These are phyloP conservation scores for Rhopalosiphum maidis DNA, from an alignment of 1,140 invertebrate species.

Conservation along the genomic window DNA sequence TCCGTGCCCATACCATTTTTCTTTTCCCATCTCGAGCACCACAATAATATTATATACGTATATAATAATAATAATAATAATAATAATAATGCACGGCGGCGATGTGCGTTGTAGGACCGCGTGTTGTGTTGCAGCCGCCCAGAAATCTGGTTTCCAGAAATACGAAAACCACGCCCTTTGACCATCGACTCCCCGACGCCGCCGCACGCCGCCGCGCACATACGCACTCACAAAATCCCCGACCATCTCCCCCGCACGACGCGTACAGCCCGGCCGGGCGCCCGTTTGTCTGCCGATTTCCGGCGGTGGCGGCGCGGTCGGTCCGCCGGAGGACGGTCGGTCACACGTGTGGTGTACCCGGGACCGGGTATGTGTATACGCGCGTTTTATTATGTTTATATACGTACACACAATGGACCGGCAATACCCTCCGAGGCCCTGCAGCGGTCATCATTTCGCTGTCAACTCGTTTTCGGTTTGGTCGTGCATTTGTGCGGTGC, in stretches of 20 bases:
- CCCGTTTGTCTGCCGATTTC: conserved; percentile 55
- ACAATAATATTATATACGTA: neutral
- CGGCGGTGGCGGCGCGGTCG: neutral
- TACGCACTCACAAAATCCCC: neutral
- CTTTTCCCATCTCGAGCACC: neutral
- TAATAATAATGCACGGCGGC: neutral
- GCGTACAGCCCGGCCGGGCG: neutral
- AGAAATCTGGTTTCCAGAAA: conserved; percentile 51
- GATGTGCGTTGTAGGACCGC: too few species aligned
- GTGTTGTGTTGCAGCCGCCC: neutral
- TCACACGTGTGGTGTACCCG: neutral
- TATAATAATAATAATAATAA: neutral
- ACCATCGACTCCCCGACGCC: neutral
- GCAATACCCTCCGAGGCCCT: conserved; percentile 26
- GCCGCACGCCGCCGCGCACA: too few species aligned
- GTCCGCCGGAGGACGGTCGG: neutral
- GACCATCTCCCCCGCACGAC: neutral
- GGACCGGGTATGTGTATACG: too few species aligned
- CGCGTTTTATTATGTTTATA: too few species aligned
- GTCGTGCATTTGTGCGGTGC: neutral
- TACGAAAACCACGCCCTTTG: conserved; percentile 29
- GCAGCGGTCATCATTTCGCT: conserved; percentile 38
- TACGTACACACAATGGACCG: neutral
- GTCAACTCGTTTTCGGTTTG: neutral
- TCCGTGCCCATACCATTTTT: neutral